Evolutionary conservation across 2,797 vertebrate genomes (phyloP).

Genomic region (Odontamblyopus lacepedii): DNA sequence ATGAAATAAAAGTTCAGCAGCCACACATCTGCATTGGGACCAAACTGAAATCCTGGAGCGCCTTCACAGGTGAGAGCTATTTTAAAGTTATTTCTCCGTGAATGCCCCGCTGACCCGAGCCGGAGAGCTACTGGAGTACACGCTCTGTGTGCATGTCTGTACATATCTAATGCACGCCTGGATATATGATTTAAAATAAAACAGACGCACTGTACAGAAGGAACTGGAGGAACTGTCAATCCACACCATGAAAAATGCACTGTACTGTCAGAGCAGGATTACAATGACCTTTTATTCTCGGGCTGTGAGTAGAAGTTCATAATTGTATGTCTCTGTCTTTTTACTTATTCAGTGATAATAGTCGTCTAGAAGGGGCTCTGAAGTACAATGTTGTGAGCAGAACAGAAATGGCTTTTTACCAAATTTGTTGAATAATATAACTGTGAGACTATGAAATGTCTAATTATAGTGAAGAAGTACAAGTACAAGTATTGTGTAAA

Average conservation of each 20-base stretch:
- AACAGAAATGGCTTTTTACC: too few relatives aligned
- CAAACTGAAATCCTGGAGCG: constrained; percentile 30
- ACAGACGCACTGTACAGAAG: constrained; percentile 32
- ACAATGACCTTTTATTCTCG: constrained; percentile 8
- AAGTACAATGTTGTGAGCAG: background rate
- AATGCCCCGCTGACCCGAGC: constrained; percentile 52
- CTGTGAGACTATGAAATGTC: too few relatives aligned
- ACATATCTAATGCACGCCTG: constrained; percentile 58
- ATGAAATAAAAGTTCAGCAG: constrained; percentile 11
- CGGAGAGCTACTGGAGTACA: constrained; percentile 39
- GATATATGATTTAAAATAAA: constrained; percentile 48
- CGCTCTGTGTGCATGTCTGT: constrained; percentile 53
- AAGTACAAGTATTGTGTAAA: too few relatives aligned
- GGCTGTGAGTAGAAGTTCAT: constrained; percentile 3
- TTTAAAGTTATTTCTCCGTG: constrained; percentile 55
- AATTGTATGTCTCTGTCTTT: background rate
- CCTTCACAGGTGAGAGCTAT: constrained; percentile 68
- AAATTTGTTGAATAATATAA: too few relatives aligned
- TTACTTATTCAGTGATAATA: constrained; percentile 9
- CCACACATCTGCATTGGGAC: constrained; percentile 20
- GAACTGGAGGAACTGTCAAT: constrained; percentile 19
- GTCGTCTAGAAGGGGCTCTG: background rate
- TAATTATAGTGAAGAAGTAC: too few relatives aligned
- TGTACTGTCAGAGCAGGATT: constrained; percentile 3
- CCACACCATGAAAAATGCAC: background rate